These are phyloP conservation scores for Chaitophorus viminalis DNA, from an alignment of 2,888 invertebrate species.

Conservation along the genomic window DNA sequence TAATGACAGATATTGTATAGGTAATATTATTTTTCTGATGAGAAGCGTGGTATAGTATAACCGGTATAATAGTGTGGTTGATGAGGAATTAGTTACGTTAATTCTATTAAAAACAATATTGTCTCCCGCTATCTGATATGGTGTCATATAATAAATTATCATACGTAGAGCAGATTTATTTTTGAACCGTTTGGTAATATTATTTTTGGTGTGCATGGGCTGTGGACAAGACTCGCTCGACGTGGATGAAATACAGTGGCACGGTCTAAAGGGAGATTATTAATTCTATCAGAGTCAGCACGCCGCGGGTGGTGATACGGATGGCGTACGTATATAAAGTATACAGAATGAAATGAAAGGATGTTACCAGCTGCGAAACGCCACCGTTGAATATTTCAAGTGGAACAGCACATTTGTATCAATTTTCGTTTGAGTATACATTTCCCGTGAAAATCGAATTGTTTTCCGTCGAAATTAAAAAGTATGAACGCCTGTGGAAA, in stretches of 20 bases:
- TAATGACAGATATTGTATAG: too few species aligned
- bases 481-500: not conserved
- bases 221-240: not conserved
- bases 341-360: constrained; percentile 30
- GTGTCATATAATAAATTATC: not conserved
- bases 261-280: constrained; percentile 22
- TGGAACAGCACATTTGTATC: constrained; percentile 19
- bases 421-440: not conserved
- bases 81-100: not conserved
- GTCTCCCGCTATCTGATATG: not conserved
- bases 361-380: constrained; percentile 50
- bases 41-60: too few species aligned
- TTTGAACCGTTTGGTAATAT: not conserved
- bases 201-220: not conserved
- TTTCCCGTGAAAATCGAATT: constrained; percentile 14
- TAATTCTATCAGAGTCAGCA: constrained; percentile 37
- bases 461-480: not conserved
- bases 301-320: constrained; percentile 37
- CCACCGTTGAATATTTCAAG: constrained; percentile 24
- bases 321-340: not conserved
- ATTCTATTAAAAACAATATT: not conserved
- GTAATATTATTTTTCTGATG: not conserved
- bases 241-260: constrained; percentile 15
- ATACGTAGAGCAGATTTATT: constrained; percentile 2
- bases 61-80: too few species aligned